Percentiles rank a stretch among this genome's conserved stretches.
These are phyloP conservation scores for Oligia strigilis DNA, from an alignment of 2,888 invertebrate genomes.

Conservation along the genomic window DNA sequence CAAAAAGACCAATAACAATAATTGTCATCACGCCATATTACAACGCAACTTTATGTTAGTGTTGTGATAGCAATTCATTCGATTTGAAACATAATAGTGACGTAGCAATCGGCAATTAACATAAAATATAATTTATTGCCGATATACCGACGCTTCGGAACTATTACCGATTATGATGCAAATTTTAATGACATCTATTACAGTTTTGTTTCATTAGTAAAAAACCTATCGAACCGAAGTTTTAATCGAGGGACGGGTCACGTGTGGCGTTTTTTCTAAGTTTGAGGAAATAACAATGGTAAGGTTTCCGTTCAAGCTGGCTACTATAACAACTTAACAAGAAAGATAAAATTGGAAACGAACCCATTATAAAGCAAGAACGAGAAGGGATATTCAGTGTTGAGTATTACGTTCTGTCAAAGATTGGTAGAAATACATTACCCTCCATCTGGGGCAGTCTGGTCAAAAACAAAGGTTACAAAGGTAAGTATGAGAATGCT, in stretches of 20 bases:
- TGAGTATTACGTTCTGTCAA: neutral
- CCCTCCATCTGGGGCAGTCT: neutral
- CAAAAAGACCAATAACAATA: slow-evolving; percentile 37
- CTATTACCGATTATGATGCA: slow-evolving; percentile 62
- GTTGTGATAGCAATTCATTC: slow-evolving; percentile 59
- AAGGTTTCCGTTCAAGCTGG: neutral
- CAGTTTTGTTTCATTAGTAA: slow-evolving; percentile 63
- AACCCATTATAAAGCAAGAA: neutral
- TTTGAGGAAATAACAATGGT: slow-evolving; percentile 7
- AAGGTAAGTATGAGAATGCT: neutral
- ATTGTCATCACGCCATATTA: slow-evolving; percentile 42
- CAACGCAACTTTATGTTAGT: slow-evolving; percentile 46
- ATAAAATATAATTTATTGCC: slow-evolving; percentile 65
- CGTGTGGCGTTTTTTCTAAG: neutral
- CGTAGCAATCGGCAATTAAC: slow-evolving; percentile 56
- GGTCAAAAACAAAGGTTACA: neutral
- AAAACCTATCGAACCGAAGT: slow-evolving; percentile 53
- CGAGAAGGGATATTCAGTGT: neutral
- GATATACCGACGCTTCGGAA: slow-evolving; percentile 52
- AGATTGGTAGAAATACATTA: neutral
- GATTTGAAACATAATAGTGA: slow-evolving; percentile 58
- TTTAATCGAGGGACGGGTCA: slow-evolving; percentile 9
- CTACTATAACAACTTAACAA: too few relatives aligned
- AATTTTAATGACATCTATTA: slow-evolving; percentile 60
- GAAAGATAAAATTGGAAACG: neutral